phyloP scores from a whole-genome alignment of 1,140 invertebrate species.

The Aricia agestis region DNA sequence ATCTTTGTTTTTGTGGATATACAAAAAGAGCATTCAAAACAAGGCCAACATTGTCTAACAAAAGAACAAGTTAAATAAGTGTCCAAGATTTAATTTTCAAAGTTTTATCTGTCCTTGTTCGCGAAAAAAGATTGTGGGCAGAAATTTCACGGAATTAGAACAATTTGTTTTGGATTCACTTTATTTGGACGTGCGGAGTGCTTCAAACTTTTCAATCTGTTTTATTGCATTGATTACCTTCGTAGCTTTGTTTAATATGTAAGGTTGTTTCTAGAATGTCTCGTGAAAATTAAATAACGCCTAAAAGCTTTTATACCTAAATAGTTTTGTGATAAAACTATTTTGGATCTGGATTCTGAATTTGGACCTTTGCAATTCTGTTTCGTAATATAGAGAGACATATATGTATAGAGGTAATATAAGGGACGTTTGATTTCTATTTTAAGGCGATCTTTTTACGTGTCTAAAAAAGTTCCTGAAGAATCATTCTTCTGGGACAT shows the following conservation, averaged over 20 bases:
- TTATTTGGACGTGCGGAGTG: neutral
- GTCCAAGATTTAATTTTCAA: constrained; percentile 13
- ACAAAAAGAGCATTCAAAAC: neutral
- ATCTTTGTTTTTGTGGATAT: neutral
- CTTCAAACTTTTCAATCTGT: neutral
- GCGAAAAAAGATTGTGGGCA: constrained; percentile 6
- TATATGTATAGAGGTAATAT: too few species aligned
- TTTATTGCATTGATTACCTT: neutral
- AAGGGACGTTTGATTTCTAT: neutral
- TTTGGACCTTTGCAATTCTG: neutral
- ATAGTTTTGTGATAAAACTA: neutral
- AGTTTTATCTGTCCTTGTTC: constrained; percentile 12
- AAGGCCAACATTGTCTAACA: neutral
- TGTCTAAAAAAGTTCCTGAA: neutral
- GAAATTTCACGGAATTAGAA: constrained; percentile 9
- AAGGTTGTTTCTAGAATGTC: neutral
- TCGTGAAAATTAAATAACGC: neutral
- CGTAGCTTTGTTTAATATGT: neutral
- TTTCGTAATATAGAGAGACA: too few species aligned
- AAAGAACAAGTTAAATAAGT: constrained; percentile 13
- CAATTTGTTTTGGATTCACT: constrained; percentile 9
- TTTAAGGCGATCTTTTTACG: neutral
- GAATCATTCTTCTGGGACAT: too few species aligned
- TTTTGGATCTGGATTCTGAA: too few species aligned
- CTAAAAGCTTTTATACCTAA: neutral